A percentile compares a stretch with the other conserved stretches of the same genome.
These are phyloP conservation scores for Melanaphis sacchari DNA, from an alignment of 1,140 invertebrate species.

Conservation along the genomic window DNA sequence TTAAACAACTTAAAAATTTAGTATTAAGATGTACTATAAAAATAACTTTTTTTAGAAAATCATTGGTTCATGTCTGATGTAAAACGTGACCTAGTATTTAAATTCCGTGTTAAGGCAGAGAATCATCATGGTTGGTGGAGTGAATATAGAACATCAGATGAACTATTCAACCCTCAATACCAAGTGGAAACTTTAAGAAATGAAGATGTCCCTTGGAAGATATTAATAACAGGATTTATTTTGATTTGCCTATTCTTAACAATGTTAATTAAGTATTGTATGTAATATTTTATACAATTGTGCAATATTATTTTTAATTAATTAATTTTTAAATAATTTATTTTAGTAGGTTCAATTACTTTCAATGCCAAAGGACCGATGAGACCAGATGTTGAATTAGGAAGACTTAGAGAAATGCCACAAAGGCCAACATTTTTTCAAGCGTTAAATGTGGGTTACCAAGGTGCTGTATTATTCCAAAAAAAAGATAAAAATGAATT, in stretches of 20 bases:
- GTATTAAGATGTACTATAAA: conserved; percentile 8
- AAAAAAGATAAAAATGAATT: conserved; percentile 64
- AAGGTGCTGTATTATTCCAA: conserved; percentile 62
- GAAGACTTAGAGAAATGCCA: conserved; percentile 84
- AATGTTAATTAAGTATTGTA: conserved; percentile 51
- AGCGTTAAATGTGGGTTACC: conserved; percentile 82
- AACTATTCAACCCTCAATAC: conserved; percentile 60
- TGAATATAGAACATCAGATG: conserved; percentile 73
- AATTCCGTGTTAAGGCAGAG: conserved; percentile 79
- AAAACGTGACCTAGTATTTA: conserved; percentile 68
- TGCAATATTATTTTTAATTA: background rate
- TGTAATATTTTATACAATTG: background rate
- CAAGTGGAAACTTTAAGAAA: conserved; percentile 48
- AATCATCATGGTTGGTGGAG: conserved; percentile 80
- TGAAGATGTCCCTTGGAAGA: conserved; percentile 21
- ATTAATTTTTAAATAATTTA: background rate
- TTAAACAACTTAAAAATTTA: background rate
- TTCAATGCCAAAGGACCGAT: conserved; percentile 33
- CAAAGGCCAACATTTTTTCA: conserved; percentile 75
- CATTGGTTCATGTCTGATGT: conserved; percentile 80
- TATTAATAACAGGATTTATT: conserved; percentile 27
- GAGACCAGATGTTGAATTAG: conserved; percentile 83
- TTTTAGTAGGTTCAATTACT: background rate
- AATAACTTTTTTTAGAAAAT: conserved; percentile 66
- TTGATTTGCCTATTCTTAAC: conserved; percentile 21